Conservation (phyloP, 2,888 invertebrate species). For the Eurytoma californica region DNA sequence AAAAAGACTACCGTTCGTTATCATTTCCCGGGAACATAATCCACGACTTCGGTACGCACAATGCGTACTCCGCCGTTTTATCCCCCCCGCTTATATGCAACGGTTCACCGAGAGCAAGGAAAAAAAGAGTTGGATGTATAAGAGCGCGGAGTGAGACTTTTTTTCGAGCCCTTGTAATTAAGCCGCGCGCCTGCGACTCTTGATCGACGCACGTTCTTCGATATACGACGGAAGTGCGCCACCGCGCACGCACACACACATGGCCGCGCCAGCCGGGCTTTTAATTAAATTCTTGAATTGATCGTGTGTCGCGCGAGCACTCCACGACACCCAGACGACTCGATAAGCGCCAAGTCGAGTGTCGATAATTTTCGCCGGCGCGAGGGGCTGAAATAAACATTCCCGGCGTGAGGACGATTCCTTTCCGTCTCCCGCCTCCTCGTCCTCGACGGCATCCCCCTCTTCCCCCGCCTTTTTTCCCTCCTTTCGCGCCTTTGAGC, state of each 20-base stretch:
- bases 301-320: slow-evolving; percentile 22
- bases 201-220: slow-evolving; percentile 19
- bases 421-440: background rate
- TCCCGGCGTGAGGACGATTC: background rate
- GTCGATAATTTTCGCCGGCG: slow-evolving; percentile 40
- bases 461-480: background rate
- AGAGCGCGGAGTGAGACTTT: slow-evolving; percentile 1
- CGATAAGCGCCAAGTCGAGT: background rate
- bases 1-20: slow-evolving; percentile 7
- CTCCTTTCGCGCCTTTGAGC: background rate
- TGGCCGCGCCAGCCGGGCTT: slow-evolving; percentile 9
- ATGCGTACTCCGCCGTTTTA: background rate
- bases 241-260: background rate
- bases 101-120: background rate
- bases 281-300: slow-evolving; percentile 53
- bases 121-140: no score
- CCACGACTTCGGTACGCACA: background rate
- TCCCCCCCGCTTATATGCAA: background rate
- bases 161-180: slow-evolving; percentile 19
- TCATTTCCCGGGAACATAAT: background rate
- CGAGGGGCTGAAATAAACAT: slow-evolving; percentile 16
- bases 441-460: background rate
- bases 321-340: background rate
- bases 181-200: slow-evolving; percentile 12
- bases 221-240: background rate